Evolutionary conservation across 2,888 invertebrate species (phyloP).

Genomic region (Ganaspis brasiliensis): DNA sequence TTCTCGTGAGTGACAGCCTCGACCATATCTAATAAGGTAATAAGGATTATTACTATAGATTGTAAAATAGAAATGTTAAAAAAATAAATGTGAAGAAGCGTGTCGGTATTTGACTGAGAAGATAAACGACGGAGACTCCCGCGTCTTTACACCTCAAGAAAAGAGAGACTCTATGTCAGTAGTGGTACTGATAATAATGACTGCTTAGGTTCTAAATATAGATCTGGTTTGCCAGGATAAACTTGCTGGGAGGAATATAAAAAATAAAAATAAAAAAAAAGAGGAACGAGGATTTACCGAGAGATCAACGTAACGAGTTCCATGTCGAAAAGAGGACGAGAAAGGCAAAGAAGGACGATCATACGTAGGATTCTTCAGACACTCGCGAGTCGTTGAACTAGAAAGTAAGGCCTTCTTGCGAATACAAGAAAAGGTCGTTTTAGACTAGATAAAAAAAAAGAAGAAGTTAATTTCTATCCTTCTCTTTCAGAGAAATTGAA

Average conservation of each 20-base stretch:
- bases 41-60: slow-evolving; percentile 25
- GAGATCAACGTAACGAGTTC: slow-evolving; percentile 3
- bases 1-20: slow-evolving; percentile 30
- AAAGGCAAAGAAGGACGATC: slow-evolving; percentile 51
- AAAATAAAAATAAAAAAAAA: neutral
- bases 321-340: slow-evolving; percentile 48
- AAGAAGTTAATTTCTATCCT: neutral
- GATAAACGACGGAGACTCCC: too few relatives aligned
- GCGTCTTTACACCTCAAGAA: neutral
- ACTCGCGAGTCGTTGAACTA: slow-evolving; percentile 51
- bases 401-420: slow-evolving; percentile 51
- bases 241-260: too few relatives aligned
- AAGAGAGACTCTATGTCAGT: slow-evolving; percentile 7
- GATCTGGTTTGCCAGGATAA: slow-evolving; percentile 39
- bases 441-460: slow-evolving; percentile 4
- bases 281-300: slow-evolving; percentile 8
- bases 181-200: slow-evolving; percentile 27
- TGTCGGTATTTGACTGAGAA: slow-evolving; percentile 22
- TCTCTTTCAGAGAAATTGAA: slow-evolving; percentile 2
- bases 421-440: slow-evolving; percentile 21
- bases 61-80: slow-evolving; percentile 21
- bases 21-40: slow-evolving; percentile 18
- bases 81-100: neutral
- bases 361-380: slow-evolving; percentile 48
- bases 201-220: slow-evolving; percentile 25